Evolutionary conservation across 2,888 invertebrate species (phyloP).

Genomic region (Cephus runcator): DNA sequence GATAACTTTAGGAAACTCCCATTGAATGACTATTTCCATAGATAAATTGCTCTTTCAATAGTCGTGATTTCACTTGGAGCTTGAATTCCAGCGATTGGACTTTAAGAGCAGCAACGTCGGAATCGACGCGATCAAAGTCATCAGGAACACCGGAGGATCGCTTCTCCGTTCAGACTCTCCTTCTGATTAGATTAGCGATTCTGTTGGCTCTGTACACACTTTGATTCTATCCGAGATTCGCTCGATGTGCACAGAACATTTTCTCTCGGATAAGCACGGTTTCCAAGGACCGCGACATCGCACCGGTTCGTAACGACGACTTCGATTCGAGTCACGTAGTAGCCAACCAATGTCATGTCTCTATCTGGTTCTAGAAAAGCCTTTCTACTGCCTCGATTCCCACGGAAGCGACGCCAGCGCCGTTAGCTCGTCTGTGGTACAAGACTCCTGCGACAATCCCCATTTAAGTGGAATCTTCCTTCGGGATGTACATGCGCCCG

Average conservation of each 20-base stretch:
- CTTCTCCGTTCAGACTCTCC: constrained; percentile 7
- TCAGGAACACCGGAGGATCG: background rate
- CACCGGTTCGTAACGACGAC: background rate
- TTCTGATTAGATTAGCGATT: constrained; percentile 28
- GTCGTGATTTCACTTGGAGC: too few species aligned
- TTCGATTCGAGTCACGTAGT: constrained; percentile 56
- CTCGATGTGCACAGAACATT: constrained; percentile 12
- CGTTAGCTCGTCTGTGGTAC: constrained; percentile 6
- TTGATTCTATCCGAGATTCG: constrained; percentile 31
- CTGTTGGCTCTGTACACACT: constrained; percentile 27
- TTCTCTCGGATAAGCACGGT: constrained; percentile 16
- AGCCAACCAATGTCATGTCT: constrained; percentile 50
- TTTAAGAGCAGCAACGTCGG: background rate
- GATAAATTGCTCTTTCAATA: background rate
- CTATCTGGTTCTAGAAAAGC: constrained; percentile 39
- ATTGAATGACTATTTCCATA: background rate
- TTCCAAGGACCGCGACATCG: constrained; percentile 15
- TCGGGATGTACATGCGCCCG: background rate
- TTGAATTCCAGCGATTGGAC: background rate
- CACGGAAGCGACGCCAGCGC: constrained; percentile 11
- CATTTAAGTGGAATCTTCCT: constrained; percentile 7
- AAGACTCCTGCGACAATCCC: constrained; percentile 7
- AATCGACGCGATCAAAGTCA: background rate
- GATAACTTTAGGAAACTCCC: constrained; percentile 5
- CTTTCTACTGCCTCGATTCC: constrained; percentile 35